These are phyloP conservation scores for Rhizomys pruinosus DNA, from an alignment of 2,113 vertebrate genomes.

Conservation along the genomic window DNA sequence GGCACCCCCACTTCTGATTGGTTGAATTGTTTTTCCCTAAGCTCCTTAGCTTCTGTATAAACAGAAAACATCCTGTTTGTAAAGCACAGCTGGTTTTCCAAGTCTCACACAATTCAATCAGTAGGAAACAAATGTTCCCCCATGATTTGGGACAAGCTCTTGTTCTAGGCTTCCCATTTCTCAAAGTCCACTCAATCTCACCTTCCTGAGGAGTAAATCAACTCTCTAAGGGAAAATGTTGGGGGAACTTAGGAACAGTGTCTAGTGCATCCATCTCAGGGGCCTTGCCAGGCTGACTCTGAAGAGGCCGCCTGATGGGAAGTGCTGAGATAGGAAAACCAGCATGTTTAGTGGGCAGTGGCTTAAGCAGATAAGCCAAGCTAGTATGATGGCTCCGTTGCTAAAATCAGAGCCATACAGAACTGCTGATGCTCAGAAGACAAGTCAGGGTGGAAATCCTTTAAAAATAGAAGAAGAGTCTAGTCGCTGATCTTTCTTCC, in stretches of 20 bases:
- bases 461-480: slow-evolving; percentile 41
- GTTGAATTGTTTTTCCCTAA: slow-evolving; percentile 9
- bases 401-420: slow-evolving; percentile 43
- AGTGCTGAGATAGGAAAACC: background rate
- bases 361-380: slow-evolving; percentile 53
- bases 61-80: slow-evolving; percentile 28
- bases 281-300: slow-evolving; percentile 21
- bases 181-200: slow-evolving; percentile 40
- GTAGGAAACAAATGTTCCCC: background rate
- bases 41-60: background rate
- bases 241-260: slow-evolving; percentile 46
- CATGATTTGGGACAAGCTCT: background rate
- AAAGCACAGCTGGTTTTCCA: slow-evolving; percentile 21
- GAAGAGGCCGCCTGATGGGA: background rate
- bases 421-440: background rate
- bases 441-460: slow-evolving; percentile 54
- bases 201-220: slow-evolving; percentile 20
- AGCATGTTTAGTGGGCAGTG: slow-evolving; percentile 1
- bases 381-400: background rate
- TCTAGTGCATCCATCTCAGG: slow-evolving; percentile 4
- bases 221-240: background rate
- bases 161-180: background rate
- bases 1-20: background rate
- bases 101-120: background rate
- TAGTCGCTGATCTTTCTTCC: slow-evolving; percentile 23